Percentiles rank a stretch among this genome's conserved stretches.
Conservation (phyloP, 2,113 vertebrate species). For the Pedionomus torquatus region DNA sequence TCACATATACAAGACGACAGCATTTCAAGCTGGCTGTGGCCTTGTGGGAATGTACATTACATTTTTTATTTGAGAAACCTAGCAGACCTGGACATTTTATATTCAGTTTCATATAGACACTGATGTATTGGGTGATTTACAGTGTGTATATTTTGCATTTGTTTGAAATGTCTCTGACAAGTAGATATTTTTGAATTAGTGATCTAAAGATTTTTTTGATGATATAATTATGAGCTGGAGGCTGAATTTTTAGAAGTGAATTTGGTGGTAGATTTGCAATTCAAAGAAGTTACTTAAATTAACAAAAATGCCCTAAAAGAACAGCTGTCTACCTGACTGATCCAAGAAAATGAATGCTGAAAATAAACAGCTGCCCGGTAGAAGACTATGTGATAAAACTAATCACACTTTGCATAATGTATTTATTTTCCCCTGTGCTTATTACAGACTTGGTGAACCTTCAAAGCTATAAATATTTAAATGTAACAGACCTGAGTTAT, state of each 20-base stretch:
- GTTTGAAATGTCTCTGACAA: conserved; percentile 59
- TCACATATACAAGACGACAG: not conserved
- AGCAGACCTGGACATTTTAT: not conserved
- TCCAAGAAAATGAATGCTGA: conserved; percentile 67
- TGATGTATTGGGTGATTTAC: conserved; percentile 46
- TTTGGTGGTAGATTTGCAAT: conserved; percentile 60
- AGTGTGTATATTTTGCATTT: conserved; percentile 27
- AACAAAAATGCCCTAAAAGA: conserved; percentile 67
- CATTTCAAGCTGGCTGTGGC: not conserved
- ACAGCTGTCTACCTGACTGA: conserved; percentile 66
- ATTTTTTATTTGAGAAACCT: not conserved
- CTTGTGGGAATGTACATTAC: not conserved
- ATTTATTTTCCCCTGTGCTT: conserved; percentile 69
- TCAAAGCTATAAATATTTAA: conserved; percentile 68
- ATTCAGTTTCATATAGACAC: conserved; percentile 23
- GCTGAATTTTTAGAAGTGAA: conserved; percentile 65
- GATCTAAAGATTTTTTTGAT: conserved; percentile 68
- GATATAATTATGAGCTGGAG: conserved; percentile 64
- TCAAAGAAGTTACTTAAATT: conserved; percentile 67
- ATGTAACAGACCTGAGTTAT: conserved; percentile 21
- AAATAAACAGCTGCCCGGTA: conserved; percentile 67
- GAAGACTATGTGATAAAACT: conserved; percentile 59
- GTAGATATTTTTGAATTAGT: conserved; percentile 59
- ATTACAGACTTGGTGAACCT: conserved; percentile 57
- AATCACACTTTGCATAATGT: conserved; percentile 63